Evolutionary conservation across 2,888 invertebrate species (phyloP), one percentile per base, ranked within the genome.

Genomic region (Hyposoter dolosus): DNA sequence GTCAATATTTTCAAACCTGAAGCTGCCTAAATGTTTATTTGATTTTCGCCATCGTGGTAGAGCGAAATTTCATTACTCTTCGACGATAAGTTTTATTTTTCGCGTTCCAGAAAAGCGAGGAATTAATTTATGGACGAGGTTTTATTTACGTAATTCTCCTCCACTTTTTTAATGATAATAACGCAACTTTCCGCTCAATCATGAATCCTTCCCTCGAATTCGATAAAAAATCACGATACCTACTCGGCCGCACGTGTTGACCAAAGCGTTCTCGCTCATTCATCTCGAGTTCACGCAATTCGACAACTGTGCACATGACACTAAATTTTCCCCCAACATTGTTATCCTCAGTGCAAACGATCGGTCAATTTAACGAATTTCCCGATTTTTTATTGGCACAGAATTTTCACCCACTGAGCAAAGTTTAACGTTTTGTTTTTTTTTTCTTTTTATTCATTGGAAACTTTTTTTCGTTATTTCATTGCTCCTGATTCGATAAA

Each of bases 171-270:
- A 65, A 68, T 19, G 6, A 43, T 32, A 40, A 65, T 19, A 50
- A 71, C 47, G 76, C 65, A 50, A 71, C 63, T 35, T 40, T 15
- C 68, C 66, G 65, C 45, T 28, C 43, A 19, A 32, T 63, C 47
- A 19, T 60, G 45, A 17, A 68, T 50, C 35, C 17, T 45, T 15
- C 32, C 50, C 76, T 35, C 56, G 40, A 66, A 66, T 23, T 47
- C 72, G 75, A 63, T 50, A 56, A 81, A 77, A 81, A 80, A 50
- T 50, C 66, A 81, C 50, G 81, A 65, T 65, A 47, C 66, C 56
- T 65, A 47, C 40, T 53, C 40, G 53, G 40, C 53, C 77, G 66
- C 86, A 78, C 80, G 83, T 81, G 81, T 86, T 60, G 45, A 32
- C 83, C 45, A 45, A 66, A 71, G 19, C 19, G 63, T 60, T 60